Evolutionary conservation across 2,113 vertebrate species (phyloP).

Genomic region (Columba janthina): DNA sequence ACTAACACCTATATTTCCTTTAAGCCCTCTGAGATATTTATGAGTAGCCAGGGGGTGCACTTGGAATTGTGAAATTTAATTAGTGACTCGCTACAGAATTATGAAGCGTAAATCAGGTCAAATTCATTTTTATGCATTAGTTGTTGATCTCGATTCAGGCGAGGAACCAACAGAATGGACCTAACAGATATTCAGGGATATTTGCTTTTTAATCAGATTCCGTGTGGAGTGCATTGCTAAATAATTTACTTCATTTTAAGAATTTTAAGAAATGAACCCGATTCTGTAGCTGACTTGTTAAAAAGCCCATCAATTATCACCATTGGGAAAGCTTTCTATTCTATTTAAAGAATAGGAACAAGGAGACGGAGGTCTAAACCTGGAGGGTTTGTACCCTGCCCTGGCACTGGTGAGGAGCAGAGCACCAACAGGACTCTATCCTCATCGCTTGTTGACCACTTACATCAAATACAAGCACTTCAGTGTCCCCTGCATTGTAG

Average conservation of each 20-base stretch:
- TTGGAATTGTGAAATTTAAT: constrained; percentile 65
- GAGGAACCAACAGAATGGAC: neutral
- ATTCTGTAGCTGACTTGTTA: neutral
- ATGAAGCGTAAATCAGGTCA: constrained; percentile 35
- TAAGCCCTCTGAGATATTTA: constrained; percentile 53
- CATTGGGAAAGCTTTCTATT: neutral
- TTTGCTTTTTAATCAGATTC: constrained; percentile 12
- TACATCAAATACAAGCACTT: neutral
- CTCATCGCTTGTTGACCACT: neutral
- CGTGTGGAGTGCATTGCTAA: neutral
- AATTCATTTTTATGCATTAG: constrained; percentile 35
- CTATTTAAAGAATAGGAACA: neutral
- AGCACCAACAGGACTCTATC: neutral
- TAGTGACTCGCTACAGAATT: constrained; percentile 57
- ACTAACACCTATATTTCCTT: constrained; percentile 39
- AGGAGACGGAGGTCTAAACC: neutral
- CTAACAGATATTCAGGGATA: neutral
- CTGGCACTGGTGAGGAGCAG: neutral
- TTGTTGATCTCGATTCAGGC: constrained; percentile 1
- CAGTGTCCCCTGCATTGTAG: too few relatives aligned
- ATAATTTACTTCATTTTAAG: neutral
- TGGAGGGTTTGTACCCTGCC: neutral
- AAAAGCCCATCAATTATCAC: neutral
- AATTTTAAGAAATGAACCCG: neutral
- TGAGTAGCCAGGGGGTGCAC: constrained; percentile 51